A percentile compares a stretch with the other conserved stretches of the same genome.
phyloP scores from a whole-genome alignment of 2,113 vertebrate genomes.

The Sus scrofa region DNA sequence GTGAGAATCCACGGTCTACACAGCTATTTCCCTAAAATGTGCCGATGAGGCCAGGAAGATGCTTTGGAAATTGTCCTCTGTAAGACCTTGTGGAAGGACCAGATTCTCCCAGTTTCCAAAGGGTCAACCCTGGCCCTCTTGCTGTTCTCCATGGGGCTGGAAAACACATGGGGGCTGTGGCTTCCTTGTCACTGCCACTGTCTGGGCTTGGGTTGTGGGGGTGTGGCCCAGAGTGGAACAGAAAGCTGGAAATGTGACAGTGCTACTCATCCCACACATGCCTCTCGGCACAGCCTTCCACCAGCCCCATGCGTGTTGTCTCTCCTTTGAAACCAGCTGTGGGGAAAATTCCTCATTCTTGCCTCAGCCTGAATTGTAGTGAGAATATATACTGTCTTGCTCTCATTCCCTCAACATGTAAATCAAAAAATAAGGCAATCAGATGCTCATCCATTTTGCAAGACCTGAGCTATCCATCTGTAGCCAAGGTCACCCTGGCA shows the following conservation, averaged over 20 bases:
- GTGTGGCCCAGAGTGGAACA: neutral
- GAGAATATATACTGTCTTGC: neutral
- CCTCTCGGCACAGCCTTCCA: too few species aligned
- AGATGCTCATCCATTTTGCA: neutral
- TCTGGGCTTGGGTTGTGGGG: neutral
- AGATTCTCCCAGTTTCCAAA: neutral
- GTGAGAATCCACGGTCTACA: neutral
- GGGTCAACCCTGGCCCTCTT: neutral
- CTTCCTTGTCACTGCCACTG: neutral
- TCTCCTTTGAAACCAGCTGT: neutral
- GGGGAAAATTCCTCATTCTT: slow-evolving; percentile 18
- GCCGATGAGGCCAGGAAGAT: neutral
- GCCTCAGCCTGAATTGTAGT: slow-evolving; percentile 1
- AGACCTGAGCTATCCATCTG: slow-evolving; percentile 3
- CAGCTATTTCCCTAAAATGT: neutral
- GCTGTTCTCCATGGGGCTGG: neutral
- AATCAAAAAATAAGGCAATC: slow-evolving; percentile 66
- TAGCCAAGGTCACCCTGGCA: slow-evolving; percentile 33
- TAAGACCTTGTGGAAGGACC: neutral
- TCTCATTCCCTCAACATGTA: neutral
- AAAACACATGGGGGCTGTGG: neutral
- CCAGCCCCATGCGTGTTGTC: neutral
- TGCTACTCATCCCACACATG: neutral
- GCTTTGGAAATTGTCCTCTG: neutral
- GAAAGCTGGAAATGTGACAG: neutral